A percentile compares a stretch with the other conserved stretches of the same genome.
Evolutionary conservation across 2,888 invertebrate species (phyloP).

Genomic region (Epistrophella euchroma): DNA sequence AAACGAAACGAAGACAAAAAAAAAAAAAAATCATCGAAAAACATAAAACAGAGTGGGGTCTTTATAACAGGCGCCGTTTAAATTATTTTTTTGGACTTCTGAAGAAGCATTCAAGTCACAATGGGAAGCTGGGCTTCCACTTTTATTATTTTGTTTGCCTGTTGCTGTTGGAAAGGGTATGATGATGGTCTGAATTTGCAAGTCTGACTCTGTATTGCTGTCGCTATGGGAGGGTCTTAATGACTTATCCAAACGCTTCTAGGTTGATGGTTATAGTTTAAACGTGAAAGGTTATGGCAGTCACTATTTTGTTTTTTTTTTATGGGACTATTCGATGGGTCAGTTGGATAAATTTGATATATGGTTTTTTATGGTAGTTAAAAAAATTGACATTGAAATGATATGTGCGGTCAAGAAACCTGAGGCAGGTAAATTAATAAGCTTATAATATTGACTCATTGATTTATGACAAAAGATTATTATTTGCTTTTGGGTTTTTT

Average conservation of each 20-base stretch:
- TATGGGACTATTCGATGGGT: conserved; percentile 40
- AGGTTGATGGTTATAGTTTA: conserved; percentile 57
- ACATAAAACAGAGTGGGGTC: conserved; percentile 74
- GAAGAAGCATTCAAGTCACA: conserved; percentile 74
- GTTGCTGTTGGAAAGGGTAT: not conserved
- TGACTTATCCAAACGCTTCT: conserved; percentile 73
- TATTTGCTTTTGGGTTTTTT: conserved; percentile 18
- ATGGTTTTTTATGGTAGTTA: conserved; percentile 63
- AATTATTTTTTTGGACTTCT: conserved; percentile 75
- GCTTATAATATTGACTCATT: conserved; percentile 37
- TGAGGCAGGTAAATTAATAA: conserved; percentile 54
- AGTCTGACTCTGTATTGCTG: not conserved
- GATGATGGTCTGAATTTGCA: conserved; percentile 50
- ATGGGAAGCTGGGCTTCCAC: conserved; percentile 73
- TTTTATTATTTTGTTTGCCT: conserved; percentile 38
- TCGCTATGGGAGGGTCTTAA: conserved; percentile 63
- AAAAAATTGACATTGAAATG: conserved; percentile 54
- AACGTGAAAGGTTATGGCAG: conserved; percentile 66
- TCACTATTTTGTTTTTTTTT: conserved; percentile 14
- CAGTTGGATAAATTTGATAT: conserved; percentile 64
- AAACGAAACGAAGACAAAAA: conserved; percentile 23
- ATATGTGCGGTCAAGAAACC: conserved; percentile 57
- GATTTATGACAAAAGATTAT: conserved; percentile 26
- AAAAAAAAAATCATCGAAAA: conserved; percentile 35
- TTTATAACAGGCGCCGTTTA: conserved; percentile 76